Evolutionary conservation across 2,113 vertebrate species (phyloP), one percentile per base, ranked within the genome.

Genomic region (Cynoglossus semilaevis): DNA sequence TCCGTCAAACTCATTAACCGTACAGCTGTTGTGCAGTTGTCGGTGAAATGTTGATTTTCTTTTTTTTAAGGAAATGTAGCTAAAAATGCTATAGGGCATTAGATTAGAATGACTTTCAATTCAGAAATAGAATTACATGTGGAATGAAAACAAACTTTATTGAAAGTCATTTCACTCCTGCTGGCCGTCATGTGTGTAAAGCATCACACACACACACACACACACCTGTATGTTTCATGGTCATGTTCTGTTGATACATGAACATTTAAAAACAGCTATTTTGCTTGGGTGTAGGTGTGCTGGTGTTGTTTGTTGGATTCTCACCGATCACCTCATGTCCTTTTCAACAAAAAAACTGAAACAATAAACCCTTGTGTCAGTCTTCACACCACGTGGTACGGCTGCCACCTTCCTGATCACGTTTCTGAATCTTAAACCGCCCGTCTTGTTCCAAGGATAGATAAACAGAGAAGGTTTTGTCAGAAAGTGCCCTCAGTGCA

Each of bases 291-390:
- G 49, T 9, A 14, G 49, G 15, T 5, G 43, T 62, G n/a, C 3
- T 4, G 22, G 38, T 15, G 55, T 29, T 3, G 15, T 56, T 14
- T 5, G 44, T 63, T 12, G 18, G 34, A 6, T 29, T 29, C 61
- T 70, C 41, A 65, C 19, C 13, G 16, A 34, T 43, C 15, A 1
- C 29, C 42, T 63, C 43, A 57, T 16, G 13, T 46, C 19, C 29
- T 48, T 41, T 41, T 15, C 29, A 4, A 4, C 22, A 29, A 29
- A 2, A 29, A 29, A 29, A n/a, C n/a, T n/a, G n/a, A n/a, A n/a
- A n/a, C n/a, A n/a, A n/a, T n/a, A n/a, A n/a, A n/a, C n/a, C n/a
- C n/a, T n/a, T 29, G 22, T 29, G n/a, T 29, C 22, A 29, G 22
- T 29, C 2, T 29, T 29, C 22, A 29, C 22, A 29, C 6, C 22